Base-by-base conservation (phyloP, 2,113 vertebrate species). In the Ranitomeya variabilis region DNA sequence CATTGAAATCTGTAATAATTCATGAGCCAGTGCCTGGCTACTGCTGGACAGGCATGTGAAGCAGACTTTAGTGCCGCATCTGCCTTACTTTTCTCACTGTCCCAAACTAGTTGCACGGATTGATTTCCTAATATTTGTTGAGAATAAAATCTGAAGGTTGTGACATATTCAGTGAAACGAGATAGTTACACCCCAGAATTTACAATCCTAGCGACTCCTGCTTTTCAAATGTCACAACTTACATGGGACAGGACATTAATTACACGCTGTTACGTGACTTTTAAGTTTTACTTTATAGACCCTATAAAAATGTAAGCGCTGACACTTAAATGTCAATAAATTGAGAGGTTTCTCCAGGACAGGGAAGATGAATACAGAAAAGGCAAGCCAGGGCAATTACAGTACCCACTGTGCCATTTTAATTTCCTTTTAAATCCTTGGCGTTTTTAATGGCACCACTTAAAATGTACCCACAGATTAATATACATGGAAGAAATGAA, bases 311-410 rank as follows among this genome's bases (percentile, higher is more conserved):
- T 57, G 19, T 45, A 76, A 76, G 73, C 4, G 37, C n/a, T 51
- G 73, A 76, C 37, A 51, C 16, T 76, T 76, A 45, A 76, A 76
- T 51, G 73, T 76, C 73, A 51, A 45, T 76, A 76, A 76, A 76
- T 45, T 51, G 7, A 21, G 19, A 45, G 16, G 73, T 76, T 45
- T 76, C 51, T 19, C n/a, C 18, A 45, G 73, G 73, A 37, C 37
- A 51, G 37, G 16, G 18, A 18, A 37, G 12, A 37, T 37, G 69
- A 37, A 73, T 73, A 45, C 69, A 73, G 6, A 73, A 16, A 73
- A 73, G 69, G 23, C 21, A 8, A 37, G 69, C 6, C 7, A 76
- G 31, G 73, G 71, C 71, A 74, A 74, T 74, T 51, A 51, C 37
- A 9, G 2, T 2, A 8, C 31, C 51, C 15, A 51, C 11, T 13